Base-by-base conservation (phyloP, 2,797 vertebrate genomes). In the Microctenopoma lineatum region DNA sequence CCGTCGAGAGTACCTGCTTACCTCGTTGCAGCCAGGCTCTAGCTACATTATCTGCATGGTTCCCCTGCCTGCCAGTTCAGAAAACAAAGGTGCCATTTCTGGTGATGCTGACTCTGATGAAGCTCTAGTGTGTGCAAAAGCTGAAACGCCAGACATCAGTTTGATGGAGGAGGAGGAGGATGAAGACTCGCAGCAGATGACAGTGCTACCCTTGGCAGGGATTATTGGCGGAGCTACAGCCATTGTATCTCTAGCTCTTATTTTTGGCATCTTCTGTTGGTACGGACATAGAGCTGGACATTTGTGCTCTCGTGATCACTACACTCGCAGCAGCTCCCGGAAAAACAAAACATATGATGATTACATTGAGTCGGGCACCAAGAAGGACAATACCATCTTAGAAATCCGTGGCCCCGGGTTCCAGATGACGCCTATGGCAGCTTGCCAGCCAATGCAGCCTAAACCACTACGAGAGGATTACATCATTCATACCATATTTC, bases 21-120 rank as follows among this genome's bases (percentile, higher is more conserved):
- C 95, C 0, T 93, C 96, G 15, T 83, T 98, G 79, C 96, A 97
- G 56, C 96, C 96, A 34, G 93, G 91, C 66, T 97, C 97, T 53
- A 96, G 94, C 88, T 98, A 98, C 77, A 93, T 97, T 77, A 96
- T 98, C 85, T 98, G 96, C 84, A 95, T 98, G 95, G 96, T 96
- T 70, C 95, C 96, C 18, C 92, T 97, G 77, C 91, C 95, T 51
- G 86, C 93, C 0, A 91, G 93, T 61, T 89, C 89, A 34, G 91
- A 90, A 72, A 90, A 67, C 67, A 92, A 87, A 75, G 90, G 90
- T 12, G 53, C 21, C 0, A 73, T 91, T 73, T 74, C 91, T 48
- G 93, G 92, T 0, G 92, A 95, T 60, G 73, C 89, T 52, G 90
- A 96, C 59, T 83, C 94, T 0, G 95, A 96, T 7, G 95, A 97